Percentiles rank a stretch among this genome's conserved stretches.
Conservation (phyloP, 2,113 vertebrate genomes). For the Desmodus rotundus region DNA sequence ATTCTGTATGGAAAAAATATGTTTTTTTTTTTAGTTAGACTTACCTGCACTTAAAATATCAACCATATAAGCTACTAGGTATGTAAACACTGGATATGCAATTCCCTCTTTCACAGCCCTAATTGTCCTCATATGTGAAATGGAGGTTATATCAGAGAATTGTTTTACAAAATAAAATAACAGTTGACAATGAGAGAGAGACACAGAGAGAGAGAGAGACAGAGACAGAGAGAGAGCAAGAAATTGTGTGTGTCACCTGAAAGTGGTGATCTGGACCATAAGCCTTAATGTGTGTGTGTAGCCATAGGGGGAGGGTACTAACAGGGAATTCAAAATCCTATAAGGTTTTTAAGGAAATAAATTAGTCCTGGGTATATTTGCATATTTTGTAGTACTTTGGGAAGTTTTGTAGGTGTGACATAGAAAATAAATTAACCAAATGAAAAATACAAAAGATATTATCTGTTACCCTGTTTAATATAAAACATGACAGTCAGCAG, state of each 20-base stretch:
- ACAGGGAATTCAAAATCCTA: neutral
- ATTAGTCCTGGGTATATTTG: neutral
- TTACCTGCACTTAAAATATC: neutral
- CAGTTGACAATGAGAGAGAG: neutral
- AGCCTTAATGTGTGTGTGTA: neutral
- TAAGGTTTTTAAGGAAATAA: neutral
- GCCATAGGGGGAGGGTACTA: neutral
- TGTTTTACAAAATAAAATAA: conserved; percentile 5
- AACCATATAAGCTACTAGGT: neutral
- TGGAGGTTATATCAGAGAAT: neutral
- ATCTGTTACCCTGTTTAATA: neutral
- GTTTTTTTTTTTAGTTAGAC: neutral
- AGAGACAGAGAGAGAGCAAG: neutral
- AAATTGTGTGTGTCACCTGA: neutral
- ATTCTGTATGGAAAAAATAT: neutral
- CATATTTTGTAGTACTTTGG: neutral
- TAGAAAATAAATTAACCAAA: conserved; percentile 13
- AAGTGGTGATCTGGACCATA: neutral
- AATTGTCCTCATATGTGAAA: neutral
- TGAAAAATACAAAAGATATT: conserved; percentile 36
- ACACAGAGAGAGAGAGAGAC: neutral
- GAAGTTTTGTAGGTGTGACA: neutral
- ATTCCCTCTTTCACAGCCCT: neutral
- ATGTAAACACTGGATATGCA: neutral
- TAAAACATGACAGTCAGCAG: neutral